Evolutionary conservation across 2,888 invertebrate genomes (phyloP), one percentile per base, ranked within the genome.

Genomic region (Graphium colonna): DNA sequence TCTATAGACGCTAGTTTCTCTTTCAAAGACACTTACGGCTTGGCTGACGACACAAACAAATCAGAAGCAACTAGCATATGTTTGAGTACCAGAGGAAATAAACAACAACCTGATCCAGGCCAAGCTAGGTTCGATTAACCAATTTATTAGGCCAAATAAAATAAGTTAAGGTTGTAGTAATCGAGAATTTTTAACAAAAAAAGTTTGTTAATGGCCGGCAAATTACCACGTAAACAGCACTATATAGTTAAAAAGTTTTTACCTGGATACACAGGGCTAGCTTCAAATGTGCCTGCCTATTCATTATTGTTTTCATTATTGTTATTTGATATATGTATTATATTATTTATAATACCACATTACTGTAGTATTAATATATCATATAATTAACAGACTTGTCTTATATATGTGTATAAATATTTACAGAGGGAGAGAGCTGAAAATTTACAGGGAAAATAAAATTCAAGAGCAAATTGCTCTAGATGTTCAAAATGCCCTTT

Each of bases 1-100:
- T 65, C 88, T 1, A 82, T 93, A n/a, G 82, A 88, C n/a, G 84
- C 92, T 0, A 74, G 67, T 44, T 91, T 92, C 56, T 82, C 89
- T 64, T 79, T 92, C 44, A 79, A 81, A 56, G 85, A 91, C 16
- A 85, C 86, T 68, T 83, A 91, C 47, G 82, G 86, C 3, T 56
- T 67, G 15, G 65, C 62, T 0, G 79, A 80, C 48, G 84, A 82
- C 36, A 73, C 70, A 1, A 69, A 71, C 0, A 62, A 68, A 15
- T 85, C 87, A 4, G 78, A 82, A 52, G 75, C 78, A 13, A 85
- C 85, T 1, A 86, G 87, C 60, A 75, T 79, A 5, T 88, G 88
- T 58, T 73, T 87, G 0, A 74, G 61, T 51, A 79, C 80, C 5
- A 71, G 63, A 45, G 63, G 58, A 12, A 63, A 57, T 40, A 10